These are phyloP conservation scores for Sebastes kiyomatsui DNA, from an alignment of 2,797 vertebrate species.

Conservation along the genomic window DNA sequence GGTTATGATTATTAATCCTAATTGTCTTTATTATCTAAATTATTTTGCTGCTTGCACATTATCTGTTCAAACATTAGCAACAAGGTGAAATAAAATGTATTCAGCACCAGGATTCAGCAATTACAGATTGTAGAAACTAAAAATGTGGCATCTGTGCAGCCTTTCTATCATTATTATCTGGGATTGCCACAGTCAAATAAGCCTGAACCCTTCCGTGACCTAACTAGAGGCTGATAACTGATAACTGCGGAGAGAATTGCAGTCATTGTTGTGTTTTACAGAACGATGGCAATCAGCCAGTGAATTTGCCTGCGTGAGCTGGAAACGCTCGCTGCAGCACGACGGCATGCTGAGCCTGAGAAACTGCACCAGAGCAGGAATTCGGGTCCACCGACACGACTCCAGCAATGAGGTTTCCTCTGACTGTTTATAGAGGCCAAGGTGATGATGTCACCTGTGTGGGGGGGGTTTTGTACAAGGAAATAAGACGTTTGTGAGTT, in stretches of 20 bases:
- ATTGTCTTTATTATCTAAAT: background rate
- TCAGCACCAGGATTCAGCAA: background rate
- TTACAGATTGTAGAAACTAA: background rate
- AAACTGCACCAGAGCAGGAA: constrained; percentile 43
- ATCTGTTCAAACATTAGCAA: background rate
- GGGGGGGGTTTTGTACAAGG: background rate
- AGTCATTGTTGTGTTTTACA: constrained; percentile 49
- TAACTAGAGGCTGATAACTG: constrained; percentile 23
- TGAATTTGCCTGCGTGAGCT: constrained; percentile 50
- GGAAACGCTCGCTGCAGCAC: constrained; percentile 37
- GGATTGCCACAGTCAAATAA: constrained; percentile 15
- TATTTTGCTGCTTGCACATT: background rate
- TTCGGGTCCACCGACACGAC: constrained; percentile 3
- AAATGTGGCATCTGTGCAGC: background rate
- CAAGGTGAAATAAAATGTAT: background rate
- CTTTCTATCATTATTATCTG: constrained; percentile 1
- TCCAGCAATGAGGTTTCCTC: constrained; percentile 8
- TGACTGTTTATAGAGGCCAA: constrained; percentile 33
- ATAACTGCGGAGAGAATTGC: constrained; percentile 30
- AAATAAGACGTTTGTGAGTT: background rate
- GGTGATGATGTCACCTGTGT: constrained; percentile 52
- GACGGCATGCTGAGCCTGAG: constrained; percentile 43
- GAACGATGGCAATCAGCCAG: constrained; percentile 49
- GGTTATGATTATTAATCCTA: constrained; percentile 8
- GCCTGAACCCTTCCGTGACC: constrained; percentile 30